Evolutionary conservation across 1,140 invertebrate genomes (phyloP).

Genomic region (Drosophila nikananu): DNA sequence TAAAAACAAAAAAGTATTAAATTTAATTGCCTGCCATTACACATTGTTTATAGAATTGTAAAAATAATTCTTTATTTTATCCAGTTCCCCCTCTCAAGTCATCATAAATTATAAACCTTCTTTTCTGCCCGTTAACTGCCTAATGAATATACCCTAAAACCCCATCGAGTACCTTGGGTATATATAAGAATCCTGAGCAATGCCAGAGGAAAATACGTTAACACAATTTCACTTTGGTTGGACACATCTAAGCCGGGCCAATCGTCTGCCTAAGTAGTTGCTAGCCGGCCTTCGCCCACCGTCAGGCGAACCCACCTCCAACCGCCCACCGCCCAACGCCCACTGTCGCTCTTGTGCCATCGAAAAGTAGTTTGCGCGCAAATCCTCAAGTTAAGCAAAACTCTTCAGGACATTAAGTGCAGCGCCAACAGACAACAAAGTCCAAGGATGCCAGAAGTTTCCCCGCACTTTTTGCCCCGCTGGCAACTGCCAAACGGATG

Average conservation of each 20-base stretch:
- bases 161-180: not conserved
- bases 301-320: not conserved
- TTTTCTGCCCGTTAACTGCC: not conserved
- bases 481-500: slow-evolving; percentile 66
- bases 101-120: not conserved
- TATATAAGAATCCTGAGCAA: slow-evolving; percentile 6
- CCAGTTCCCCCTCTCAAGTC: no score
- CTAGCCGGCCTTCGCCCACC: slow-evolving; percentile 26
- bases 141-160: not conserved
- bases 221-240: slow-evolving; percentile 68
- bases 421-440: slow-evolving; percentile 74
- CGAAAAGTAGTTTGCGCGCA: slow-evolving; percentile 84
- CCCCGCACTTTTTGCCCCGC: slow-evolving; percentile 8
- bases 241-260: slow-evolving; percentile 73
- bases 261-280: slow-evolving; percentile 83
- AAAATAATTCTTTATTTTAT: not conserved
- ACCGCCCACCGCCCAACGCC: slow-evolving; percentile 6
- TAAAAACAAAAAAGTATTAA: not conserved
- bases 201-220: slow-evolving; percentile 66
- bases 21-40: not conserved
- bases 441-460: slow-evolving; percentile 45
- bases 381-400: slow-evolving; percentile 83
- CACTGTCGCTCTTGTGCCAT: slow-evolving; percentile 62
- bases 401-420: slow-evolving; percentile 77
- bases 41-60: not conserved